Evolutionary conservation across 2,888 invertebrate genomes (phyloP).

Genomic region (Leptinotarsa rubiginosa): DNA sequence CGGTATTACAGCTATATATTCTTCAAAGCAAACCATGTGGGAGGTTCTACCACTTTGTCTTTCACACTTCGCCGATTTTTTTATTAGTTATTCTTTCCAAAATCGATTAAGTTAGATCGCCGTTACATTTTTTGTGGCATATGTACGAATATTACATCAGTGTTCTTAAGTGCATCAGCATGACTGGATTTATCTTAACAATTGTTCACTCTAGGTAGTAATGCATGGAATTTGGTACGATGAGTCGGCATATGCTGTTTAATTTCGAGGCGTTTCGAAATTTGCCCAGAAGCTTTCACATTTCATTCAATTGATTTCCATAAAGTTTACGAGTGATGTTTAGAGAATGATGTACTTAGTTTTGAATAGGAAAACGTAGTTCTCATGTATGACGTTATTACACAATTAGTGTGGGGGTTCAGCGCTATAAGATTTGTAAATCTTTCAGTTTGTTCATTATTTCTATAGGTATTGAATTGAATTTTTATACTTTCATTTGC

Average conservation of each 20-base stretch:
- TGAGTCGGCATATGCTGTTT: background rate
- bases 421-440: too few species aligned
- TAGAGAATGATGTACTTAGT: too few species aligned
- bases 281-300: background rate
- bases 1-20: background rate
- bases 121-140: background rate
- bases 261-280: background rate
- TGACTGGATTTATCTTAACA: conserved; percentile 12
- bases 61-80: background rate
- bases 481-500: too few species aligned
- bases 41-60: background rate
- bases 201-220: background rate
- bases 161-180: conserved; percentile 4
- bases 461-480: too few species aligned
- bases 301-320: background rate
- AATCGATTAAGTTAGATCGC: background rate
- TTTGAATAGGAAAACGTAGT: too few species aligned
- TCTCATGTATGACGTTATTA: too few species aligned
- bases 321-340: background rate
- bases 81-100: background rate
- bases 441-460: too few species aligned
- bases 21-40: background rate
- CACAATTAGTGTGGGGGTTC: too few species aligned
- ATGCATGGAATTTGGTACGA: conserved; percentile 12
- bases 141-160: conserved; percentile 2